Evolutionary conservation across 2,888 invertebrate species (phyloP), one percentile per base, ranked within the genome.

Genomic region (Orthosia incerta): DNA sequence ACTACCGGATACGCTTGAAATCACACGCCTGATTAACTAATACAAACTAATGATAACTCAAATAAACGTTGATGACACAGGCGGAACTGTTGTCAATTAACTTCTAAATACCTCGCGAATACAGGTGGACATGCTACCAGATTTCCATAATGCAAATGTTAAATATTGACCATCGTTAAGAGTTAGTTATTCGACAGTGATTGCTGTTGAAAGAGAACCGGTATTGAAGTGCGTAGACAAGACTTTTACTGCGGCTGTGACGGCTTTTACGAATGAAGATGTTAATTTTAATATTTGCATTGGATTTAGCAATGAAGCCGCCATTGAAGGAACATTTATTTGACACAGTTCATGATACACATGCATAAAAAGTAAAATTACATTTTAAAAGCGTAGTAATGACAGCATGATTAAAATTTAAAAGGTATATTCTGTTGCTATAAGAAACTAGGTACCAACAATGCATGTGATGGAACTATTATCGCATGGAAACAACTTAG

Each of bases 241-340:
- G 31, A 74, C 74, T 80, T 73, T 80, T 77, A 80, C 77, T 62
- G 18, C 12, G 39, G n/a, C 18, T 56, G n/a, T 59, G n/a, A 20
- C n/a, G 1, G 16, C 20, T 64, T 2, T 71, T 50, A 26, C 7
- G 16, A n/a, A 18, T 60, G 20, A 39, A 62, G 26, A 57, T n/a
- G 60, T 53, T 60, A 60, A 65, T 79, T 72, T 64, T 31, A 53
- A 31, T 48, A 60, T 76, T 76, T 78, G 46, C 39, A 48, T 46
- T 57, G 13, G 57, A 57, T 65, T 76, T 61, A 61, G 53, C 53
- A 45, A 59, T 48, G 51, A 15, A 65, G 4, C 16, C 12, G 39
- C 9, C 5, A 59, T n/a, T 59, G 39, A n/a, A n/a, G n/a, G 39
- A 20, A 12, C 12, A 13, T 20, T 20, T 20, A 7, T 51, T 51